Conservation (phyloP, 2,888 invertebrate species). For the Choristoneura rosaceana region DNA sequence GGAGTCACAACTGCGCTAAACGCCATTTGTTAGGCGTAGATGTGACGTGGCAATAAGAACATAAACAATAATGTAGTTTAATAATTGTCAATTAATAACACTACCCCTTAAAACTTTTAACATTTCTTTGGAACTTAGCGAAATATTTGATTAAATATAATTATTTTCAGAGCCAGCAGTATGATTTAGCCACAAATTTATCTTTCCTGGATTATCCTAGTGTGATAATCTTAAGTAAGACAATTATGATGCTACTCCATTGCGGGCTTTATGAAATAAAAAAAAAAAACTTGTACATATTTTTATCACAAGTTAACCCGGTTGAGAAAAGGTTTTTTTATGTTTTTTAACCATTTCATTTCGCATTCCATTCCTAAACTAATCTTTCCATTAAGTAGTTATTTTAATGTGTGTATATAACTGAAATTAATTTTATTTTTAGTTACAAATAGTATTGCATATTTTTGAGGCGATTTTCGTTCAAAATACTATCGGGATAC, state of each 20-base stretch:
- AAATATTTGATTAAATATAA: neutral
- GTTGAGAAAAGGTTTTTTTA: neutral
- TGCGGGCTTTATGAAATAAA: neutral
- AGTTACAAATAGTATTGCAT: slow-evolving; percentile 26
- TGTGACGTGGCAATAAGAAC: neutral
- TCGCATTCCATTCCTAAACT: slow-evolving; percentile 49
- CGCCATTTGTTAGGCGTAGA: neutral
- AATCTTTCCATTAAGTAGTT: slow-evolving; percentile 57
- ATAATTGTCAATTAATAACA: neutral
- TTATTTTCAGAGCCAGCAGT: neutral
- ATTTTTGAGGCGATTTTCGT: slow-evolving; percentile 32
- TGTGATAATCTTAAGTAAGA: slow-evolving; percentile 31
- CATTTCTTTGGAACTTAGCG: slow-evolving; percentile 9
- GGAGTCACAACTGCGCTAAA: neutral
- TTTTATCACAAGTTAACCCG: neutral
- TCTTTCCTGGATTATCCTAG: slow-evolving; percentile 31
- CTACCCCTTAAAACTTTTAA: neutral
- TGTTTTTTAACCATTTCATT: slow-evolving; percentile 7
- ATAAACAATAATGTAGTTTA: slow-evolving; percentile 9
- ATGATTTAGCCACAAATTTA: slow-evolving; percentile 4
- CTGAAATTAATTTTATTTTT: slow-evolving; percentile 51
- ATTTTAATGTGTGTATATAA: slow-evolving; percentile 66
- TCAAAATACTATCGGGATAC: neutral
- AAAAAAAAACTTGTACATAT: neutral
- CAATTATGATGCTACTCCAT: slow-evolving; percentile 10